Base-by-base conservation (phyloP, 1,140 invertebrate species). In the Hirudo medicinalis region DNA sequence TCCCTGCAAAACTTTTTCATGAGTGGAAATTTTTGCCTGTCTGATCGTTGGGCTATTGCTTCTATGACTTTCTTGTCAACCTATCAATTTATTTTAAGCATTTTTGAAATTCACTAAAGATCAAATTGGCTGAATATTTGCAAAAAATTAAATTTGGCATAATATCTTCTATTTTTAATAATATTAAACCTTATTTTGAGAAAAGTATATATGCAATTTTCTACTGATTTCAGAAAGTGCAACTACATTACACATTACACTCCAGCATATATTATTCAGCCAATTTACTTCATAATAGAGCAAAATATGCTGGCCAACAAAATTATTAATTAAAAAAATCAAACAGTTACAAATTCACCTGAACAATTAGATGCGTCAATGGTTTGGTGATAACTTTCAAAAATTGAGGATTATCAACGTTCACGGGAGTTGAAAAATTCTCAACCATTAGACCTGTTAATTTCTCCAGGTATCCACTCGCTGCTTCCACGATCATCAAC, bases 331-430 rank as follows among this genome's bases (percentile, higher is more conserved):
- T 8, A 5, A 49, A 49, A 49, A 49, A 11, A 49, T 49, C 11
- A 49, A 49, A 15, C 43, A 49, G 13, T 49, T 13, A 49, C 43
- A 17, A 13, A 63, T 63, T 25, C 57, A 85, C 80, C 79, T 84
- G 76, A 32, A 85, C 79, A 71, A 86, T 80, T n/a, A 81, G 76
- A 17, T 80, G 76, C 17, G 83, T 84, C 54, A 86, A 79, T 0
- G 85, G 85, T 74, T 84, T 82, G 0, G 85, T 86, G 20, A 86
- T 75, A 43, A 77, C 76, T 67, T 81, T 82, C 25, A 86, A 74
- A 40, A 85, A 75, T 70, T 85, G 79, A 70, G 73, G 78, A 71
- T 36, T 54, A 17, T 49, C 43, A 20, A 36, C 8, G 15, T 57
- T 60, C 27, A 8, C 22, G 8, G 55, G 25, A 22, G 54, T 9